Evolutionary conservation across 2,797 vertebrate genomes (phyloP).

Genomic region (Fratercula arctica): DNA sequence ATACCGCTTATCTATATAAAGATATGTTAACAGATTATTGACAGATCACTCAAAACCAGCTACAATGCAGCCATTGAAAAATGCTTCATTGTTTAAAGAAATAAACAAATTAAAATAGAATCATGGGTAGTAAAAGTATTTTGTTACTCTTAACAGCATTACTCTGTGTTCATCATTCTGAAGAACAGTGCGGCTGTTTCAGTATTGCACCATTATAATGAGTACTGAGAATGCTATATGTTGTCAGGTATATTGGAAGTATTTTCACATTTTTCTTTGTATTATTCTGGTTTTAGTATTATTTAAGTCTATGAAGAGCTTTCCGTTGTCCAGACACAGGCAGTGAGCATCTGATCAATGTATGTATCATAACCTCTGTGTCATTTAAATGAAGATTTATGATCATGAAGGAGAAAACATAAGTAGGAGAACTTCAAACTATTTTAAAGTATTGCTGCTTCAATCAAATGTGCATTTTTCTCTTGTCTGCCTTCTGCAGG

Average conservation of each 20-base stretch:
- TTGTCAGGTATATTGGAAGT: neutral
- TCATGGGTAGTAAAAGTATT: fast-evolving
- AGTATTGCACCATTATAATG: neutral
- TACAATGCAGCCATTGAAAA: neutral
- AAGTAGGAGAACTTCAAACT: neutral
- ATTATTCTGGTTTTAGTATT: neutral
- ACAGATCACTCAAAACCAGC: neutral
- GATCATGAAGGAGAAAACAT: neutral
- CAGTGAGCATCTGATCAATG: neutral
- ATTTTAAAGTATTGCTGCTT: neutral
- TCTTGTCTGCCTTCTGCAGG: neutral
- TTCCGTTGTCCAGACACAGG: neutral
- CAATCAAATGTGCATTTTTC: neutral
- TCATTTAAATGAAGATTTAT: neutral
- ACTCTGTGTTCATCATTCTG: neutral
- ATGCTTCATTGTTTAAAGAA: neutral
- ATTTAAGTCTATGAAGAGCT: neutral
- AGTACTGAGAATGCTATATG: neutral
- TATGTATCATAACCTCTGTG: neutral
- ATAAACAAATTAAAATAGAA: neutral
- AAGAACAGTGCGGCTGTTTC: neutral
- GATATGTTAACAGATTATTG: neutral
- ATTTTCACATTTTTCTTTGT: neutral
- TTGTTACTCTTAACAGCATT: neutral
- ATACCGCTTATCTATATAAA: neutral